A percentile compares a stretch with the other conserved stretches of the same genome.
Evolutionary conservation across 2,888 invertebrate species (phyloP).

Genomic region (Drosophila helvetica): DNA sequence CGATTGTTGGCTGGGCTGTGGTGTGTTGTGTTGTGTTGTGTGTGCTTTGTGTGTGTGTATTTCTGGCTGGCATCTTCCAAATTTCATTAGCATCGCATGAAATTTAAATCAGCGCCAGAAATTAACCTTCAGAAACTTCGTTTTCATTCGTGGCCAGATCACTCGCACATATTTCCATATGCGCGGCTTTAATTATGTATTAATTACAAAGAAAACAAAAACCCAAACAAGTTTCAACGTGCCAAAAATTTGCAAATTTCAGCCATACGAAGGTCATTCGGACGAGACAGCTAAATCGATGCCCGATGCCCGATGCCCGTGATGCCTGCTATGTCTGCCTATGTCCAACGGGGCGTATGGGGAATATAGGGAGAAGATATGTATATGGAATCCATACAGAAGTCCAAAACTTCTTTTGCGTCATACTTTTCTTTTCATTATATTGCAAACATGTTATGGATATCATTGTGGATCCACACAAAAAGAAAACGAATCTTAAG

Average conservation of each 20-base stretch:
- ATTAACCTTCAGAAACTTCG: slow-evolving; percentile 78
- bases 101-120: slow-evolving; percentile 54
- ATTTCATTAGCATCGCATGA: slow-evolving; percentile 52
- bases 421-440: slow-evolving; percentile 74
- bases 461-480: slow-evolving; percentile 1
- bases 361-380: neutral
- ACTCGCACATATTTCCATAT: slow-evolving; percentile 67
- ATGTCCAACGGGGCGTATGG: slow-evolving; percentile 40
- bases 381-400: neutral
- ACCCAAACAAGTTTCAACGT: slow-evolving; percentile 40
- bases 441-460: slow-evolving; percentile 31
- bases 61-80: slow-evolving; percentile 32
- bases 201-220: slow-evolving; percentile 70
- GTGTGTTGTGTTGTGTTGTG: too few relatives aligned
- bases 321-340: neutral
- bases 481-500: slow-evolving; percentile 10
- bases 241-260: slow-evolving; percentile 67
- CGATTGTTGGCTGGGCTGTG: slow-evolving; percentile 2
- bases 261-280: slow-evolving; percentile 57
- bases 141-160: slow-evolving; percentile 73
- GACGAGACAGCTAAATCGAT: slow-evolving; percentile 18
- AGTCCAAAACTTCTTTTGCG: slow-evolving; percentile 46
- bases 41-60: slow-evolving; percentile 21
- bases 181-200: slow-evolving; percentile 74
- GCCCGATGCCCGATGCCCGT: slow-evolving; percentile 3